Conservation (phyloP, 2,113 vertebrate species). For the Capra hircus region DNA sequence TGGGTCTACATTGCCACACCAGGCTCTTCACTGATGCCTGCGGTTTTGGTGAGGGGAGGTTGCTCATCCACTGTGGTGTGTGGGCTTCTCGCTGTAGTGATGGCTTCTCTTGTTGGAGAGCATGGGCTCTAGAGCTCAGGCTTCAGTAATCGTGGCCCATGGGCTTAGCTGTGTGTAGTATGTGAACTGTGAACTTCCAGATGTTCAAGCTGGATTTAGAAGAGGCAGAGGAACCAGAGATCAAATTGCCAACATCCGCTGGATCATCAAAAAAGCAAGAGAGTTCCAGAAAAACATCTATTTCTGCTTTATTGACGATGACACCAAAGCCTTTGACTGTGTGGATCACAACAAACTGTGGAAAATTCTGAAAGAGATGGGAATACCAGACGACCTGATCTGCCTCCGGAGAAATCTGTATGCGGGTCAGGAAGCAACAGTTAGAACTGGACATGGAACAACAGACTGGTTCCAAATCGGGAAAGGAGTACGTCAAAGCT, state of each 20-base stretch:
- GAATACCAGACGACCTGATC: fast-evolving
- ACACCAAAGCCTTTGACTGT: not conserved
- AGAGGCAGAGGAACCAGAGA: not conserved
- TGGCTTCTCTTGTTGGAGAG: not conserved
- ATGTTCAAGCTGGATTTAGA: not conserved
- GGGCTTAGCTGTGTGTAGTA: not conserved
- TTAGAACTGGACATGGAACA: not conserved
- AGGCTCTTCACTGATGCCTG: not conserved
- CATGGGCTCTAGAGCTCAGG: not conserved
- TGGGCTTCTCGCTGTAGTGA: not conserved
- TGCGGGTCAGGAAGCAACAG: not conserved
- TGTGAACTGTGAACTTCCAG: not conserved
- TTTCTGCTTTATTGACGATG: not conserved
- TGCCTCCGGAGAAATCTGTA: not conserved
- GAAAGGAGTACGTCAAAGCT: not conserved
- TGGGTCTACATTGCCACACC: not conserved
- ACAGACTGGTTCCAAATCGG: not conserved
- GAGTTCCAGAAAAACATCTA: not conserved
- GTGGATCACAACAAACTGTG: not conserved
- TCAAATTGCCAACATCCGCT: not conserved
- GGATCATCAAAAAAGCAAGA: not conserved
- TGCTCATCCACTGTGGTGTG: not conserved
- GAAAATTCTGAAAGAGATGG: not conserved
- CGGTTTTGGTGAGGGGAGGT: not conserved
- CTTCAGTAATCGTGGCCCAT: not conserved